Conservation (phyloP, 2,113 vertebrate species). For the Atherinomorus stipes region DNA sequence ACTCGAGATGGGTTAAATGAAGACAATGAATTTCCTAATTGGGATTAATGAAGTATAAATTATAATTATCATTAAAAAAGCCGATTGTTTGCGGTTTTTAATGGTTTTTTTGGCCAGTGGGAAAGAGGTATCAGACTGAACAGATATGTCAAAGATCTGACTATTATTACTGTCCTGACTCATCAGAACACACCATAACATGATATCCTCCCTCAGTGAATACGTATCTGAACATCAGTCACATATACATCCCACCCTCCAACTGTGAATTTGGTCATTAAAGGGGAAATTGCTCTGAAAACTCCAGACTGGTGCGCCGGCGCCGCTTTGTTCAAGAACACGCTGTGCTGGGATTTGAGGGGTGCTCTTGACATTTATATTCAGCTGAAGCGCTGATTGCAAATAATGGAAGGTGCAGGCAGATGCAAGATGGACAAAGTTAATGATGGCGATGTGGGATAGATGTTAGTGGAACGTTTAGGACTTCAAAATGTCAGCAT, state of each 20-base stretch:
- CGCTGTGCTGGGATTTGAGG: conserved; percentile 37
- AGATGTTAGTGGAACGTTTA: neutral
- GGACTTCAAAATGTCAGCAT: conserved; percentile 40
- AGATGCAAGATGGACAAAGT: conserved; percentile 37
- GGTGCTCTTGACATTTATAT: conserved; percentile 68
- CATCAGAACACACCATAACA: too few relatives aligned
- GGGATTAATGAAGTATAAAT: too few relatives aligned
- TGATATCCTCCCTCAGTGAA: neutral
- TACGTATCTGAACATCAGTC: neutral
- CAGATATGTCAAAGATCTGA: too few relatives aligned
- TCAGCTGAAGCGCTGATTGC: conserved; percentile 48
- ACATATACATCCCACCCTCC: conserved; percentile 19
- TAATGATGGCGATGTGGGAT: conserved; percentile 38
- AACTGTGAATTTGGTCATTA: conserved; percentile 39
- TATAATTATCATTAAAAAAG: too few relatives aligned
- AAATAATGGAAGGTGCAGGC: conserved; percentile 40
- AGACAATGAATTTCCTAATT: too few relatives aligned
- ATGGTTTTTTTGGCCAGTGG: too few relatives aligned
- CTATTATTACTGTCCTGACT: too few relatives aligned
- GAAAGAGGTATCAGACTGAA: too few relatives aligned
- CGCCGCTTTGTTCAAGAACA: conserved; percentile 36
- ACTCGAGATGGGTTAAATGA: too few relatives aligned
- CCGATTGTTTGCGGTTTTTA: too few relatives aligned
- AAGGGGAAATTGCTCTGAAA: conserved; percentile 34
- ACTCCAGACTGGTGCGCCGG: conserved; percentile 9